A percentile compares a stretch with the other conserved stretches of the same genome.
Conservation (phyloP, 2,797 vertebrate species). For the Pseudomugil gertrudae region DNA sequence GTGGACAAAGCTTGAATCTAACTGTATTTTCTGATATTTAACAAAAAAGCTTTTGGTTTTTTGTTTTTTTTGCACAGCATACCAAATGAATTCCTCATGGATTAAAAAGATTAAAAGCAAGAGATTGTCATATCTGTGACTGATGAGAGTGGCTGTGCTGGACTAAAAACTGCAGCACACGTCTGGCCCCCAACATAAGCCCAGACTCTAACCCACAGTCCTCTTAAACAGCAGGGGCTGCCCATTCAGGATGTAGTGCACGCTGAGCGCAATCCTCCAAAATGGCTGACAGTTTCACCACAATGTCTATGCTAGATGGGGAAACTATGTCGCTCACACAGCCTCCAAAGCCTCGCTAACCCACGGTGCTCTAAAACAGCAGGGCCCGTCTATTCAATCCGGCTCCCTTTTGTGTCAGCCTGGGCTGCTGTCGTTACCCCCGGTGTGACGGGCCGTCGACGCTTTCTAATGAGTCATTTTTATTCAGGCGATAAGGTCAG, state of each 20-base stretch:
- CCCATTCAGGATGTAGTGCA: slow-evolving; percentile 73
- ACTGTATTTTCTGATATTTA: not conserved
- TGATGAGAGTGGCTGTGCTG: slow-evolving; percentile 45
- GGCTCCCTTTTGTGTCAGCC: slow-evolving; percentile 69
- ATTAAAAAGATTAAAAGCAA: not conserved
- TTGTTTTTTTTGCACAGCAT: no score
- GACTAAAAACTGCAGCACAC: slow-evolving; percentile 48
- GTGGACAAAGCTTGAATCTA: no score
- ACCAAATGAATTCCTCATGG: not conserved
- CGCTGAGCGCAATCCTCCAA: slow-evolving; percentile 72
- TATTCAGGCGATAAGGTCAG: slow-evolving; percentile 81
- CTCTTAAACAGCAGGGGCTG: slow-evolving; percentile 71
- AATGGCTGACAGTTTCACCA: slow-evolving; percentile 77
- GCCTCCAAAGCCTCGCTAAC: slow-evolving; percentile 64
- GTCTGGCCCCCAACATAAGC: slow-evolving; percentile 52
- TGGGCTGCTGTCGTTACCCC: slow-evolving; percentile 71
- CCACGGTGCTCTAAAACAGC: slow-evolving; percentile 69
- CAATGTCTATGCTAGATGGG: slow-evolving; percentile 51
- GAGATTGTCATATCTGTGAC: not conserved
- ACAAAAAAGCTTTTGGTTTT: not conserved
- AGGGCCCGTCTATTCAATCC: slow-evolving; percentile 68
- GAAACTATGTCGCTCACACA: slow-evolving; percentile 56
- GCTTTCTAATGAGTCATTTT: slow-evolving; percentile 79
- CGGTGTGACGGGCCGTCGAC: slow-evolving; percentile 52
- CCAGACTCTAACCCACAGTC: slow-evolving; percentile 58